Base-by-base conservation (phyloP, 2,888 invertebrate genomes). In the Monoplex corrugatus region DNA sequence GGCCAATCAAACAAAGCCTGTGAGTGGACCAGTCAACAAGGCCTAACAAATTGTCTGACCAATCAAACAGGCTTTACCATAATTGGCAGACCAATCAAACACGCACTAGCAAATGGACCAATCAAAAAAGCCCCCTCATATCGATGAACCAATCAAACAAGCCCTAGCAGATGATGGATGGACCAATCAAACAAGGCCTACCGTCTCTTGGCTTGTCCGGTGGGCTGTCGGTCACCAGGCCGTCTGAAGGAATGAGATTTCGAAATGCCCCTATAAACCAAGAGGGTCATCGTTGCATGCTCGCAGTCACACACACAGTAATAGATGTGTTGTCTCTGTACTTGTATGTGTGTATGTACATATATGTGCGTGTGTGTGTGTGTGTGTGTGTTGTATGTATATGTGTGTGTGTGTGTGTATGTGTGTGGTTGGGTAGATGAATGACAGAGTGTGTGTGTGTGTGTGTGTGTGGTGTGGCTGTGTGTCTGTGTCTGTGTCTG, bases 181-280 rank as follows among this genome's bases (percentile, higher is more conserved):
- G 50, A 82, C 87, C 40, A 78, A 89, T 89, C 89, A 91, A 91
- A 89, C 80, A 85, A 82, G 87, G 89, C 90, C 91, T 91, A 92
- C 91, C 91, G 91, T 93, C 92, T 91, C 91, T 90, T 85, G 91
- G 89, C 84, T 90, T 89, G 87, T 91, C 91, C 83, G 89, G 90
- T 63, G 93, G 90, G 83, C 92, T 91, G 72, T 91, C 90, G 72
- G 91, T 93, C 89, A 92, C 91, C 90, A 94, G 93, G 72, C 97
- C 97, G 96, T 97, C 97, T 97, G 97, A 97, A 97, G 97, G 97
- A 97, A 97, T 97, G 97, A 97, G 97, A 96, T 97, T 97, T 97
- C 97, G 97, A 97, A 97, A 97, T 96, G 97, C 97, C 96, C 97
- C 97, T 97, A 97, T 97, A 97, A 97, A 91, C 93, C 96, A 94